These are phyloP conservation scores for Platysteira castanea DNA, from an alignment of 2,113 vertebrate genomes.

Conservation along the genomic window DNA sequence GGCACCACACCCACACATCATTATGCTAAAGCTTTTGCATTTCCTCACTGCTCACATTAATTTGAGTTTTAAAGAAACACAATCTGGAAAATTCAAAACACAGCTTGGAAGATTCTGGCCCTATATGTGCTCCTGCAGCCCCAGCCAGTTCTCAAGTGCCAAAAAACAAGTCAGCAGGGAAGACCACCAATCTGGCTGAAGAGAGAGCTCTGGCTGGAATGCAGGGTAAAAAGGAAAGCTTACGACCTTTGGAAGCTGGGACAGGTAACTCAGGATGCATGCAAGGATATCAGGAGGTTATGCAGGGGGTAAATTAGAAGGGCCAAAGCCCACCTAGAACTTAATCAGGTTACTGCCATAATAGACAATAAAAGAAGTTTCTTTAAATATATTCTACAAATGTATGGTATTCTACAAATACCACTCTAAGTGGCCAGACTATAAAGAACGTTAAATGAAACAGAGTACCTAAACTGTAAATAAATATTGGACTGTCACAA, in stretches of 20 bases:
- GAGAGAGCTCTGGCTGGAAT: background rate
- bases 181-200: background rate
- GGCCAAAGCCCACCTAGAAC: background rate
- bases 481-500: background rate
- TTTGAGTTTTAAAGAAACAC: conserved; percentile 25
- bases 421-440: background rate
- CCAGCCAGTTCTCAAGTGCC: background rate
- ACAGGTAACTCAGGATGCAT: background rate
- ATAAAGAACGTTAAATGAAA: background rate
- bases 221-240: background rate
- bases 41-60: conserved; percentile 28
- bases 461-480: background rate
- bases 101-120: background rate
- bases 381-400: background rate
- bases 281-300: background rate
- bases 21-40: conserved; percentile 28
- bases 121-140: background rate
- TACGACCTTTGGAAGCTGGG: background rate
- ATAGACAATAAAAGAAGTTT: background rate
- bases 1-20: conserved; percentile 57
- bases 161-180: background rate
- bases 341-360: background rate
- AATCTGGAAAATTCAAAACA: background rate
- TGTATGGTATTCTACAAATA: background rate
- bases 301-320: background rate